Evolutionary conservation across 2,113 vertebrate genomes (phyloP), one percentile per base, ranked within the genome.

Genomic region (Stigmatopora nigra): DNA sequence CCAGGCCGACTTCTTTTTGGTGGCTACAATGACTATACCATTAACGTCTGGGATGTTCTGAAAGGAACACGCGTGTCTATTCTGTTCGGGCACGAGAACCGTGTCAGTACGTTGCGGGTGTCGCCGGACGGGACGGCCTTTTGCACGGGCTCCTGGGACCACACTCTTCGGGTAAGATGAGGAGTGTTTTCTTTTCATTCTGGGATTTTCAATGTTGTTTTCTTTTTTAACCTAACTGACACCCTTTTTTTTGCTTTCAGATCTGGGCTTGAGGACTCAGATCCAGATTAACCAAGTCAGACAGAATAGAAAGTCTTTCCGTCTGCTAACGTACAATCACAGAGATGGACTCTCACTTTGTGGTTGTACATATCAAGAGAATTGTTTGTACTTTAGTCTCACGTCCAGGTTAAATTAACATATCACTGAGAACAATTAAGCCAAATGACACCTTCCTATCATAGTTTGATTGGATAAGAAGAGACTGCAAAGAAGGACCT

Each of bases 41-140:
- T 99, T 71, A 99, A 99, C 0, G 95, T 98, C 58, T 99, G 97
- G 95, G 97, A 99, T 31, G 97, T 99, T 61, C 91, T 99, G 71
- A 99, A 99, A 82, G 97, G 95, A 7, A 91, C 93, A 5, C 89
- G 97, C 0, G 95, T 98, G 22, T 95, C 97, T 68, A 98, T 98
- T 53, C 86, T 99, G 68, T 98, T 99, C 59, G 97, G 97, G 16
- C 97, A 99, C 0, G 97, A 99, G 71, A 99, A 99, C 79, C 92
- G 96, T 0, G 96, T 99, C 67, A 98, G 97, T 64, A 95, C 95
- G 0, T 87, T 99, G 65, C 91, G 95, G 0, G 93, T 99, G 1
- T 99, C 97, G 25, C 95, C 96, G 0, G 97, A 99, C 0, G 96
- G 97, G 38, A 99, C 97, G 0, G 92, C 95, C 0, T 99, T 99